These are phyloP conservation scores for Caenorhabditis macrosperma DNA, from an alignment of 2,888 invertebrate genomes.

Conservation along the genomic window DNA sequence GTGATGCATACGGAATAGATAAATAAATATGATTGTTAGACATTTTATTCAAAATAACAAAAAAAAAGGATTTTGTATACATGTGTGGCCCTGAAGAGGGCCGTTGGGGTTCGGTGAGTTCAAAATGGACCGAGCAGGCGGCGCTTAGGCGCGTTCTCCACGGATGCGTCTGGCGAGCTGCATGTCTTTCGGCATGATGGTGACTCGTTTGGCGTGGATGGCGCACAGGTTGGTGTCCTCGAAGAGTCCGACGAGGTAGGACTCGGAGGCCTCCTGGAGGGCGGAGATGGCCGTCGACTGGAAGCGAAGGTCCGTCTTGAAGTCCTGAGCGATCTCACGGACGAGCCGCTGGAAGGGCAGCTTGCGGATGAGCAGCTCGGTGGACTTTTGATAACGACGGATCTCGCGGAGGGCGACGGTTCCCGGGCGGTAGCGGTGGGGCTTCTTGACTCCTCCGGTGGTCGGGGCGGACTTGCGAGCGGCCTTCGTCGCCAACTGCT, in stretches of 20 bases:
- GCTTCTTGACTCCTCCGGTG: conserved; percentile 91
- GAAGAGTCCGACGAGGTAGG: conserved; percentile 92
- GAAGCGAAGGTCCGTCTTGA: conserved; percentile 88
- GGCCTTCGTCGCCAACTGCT: conserved; percentile 58
- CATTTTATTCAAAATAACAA: too few species aligned
- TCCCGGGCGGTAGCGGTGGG: conserved; percentile 93
- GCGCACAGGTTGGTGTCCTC: conserved; percentile 96
- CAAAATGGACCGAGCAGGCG: too few species aligned
- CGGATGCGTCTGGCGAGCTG: conserved; percentile 94
- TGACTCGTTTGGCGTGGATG: too few species aligned
- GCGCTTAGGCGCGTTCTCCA: conserved; percentile 82
- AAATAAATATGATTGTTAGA: too few species aligned
- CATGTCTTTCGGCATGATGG: conserved; percentile 98
- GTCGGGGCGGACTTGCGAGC: conserved; percentile 94
- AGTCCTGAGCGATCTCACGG: conserved; percentile 47
- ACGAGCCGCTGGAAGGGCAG: conserved; percentile 60
- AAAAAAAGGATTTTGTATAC: too few species aligned
- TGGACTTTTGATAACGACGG: conserved; percentile 95
- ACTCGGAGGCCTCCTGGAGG: conserved; percentile 88
- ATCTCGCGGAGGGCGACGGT: conserved; percentile 96
- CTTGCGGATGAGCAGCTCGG: conserved; percentile 80
- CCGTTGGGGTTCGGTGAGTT: too few species aligned
- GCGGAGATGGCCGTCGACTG: conserved; percentile 95
- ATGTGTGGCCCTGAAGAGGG: too few species aligned
- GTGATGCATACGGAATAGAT: too few species aligned